phyloP scores from a whole-genome alignment of 2,888 invertebrate genomes.

The Macrophya annulata region DNA sequence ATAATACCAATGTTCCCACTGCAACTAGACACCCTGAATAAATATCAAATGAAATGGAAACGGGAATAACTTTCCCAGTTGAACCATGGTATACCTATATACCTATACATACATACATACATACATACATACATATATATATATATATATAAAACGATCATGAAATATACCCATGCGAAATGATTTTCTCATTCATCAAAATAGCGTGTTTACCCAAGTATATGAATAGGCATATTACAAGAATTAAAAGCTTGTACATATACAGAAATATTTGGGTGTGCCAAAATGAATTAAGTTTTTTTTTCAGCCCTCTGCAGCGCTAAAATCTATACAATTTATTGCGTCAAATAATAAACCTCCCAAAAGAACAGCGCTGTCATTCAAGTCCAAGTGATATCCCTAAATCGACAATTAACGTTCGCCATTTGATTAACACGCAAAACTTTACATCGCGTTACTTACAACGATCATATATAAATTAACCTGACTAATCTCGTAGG shows the following conservation, averaged over 20 bases:
- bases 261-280: neutral
- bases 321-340: neutral
- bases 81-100: neutral
- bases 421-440: no score
- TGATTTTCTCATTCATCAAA: neutral
- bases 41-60: slow-evolving; percentile 55
- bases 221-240: neutral
- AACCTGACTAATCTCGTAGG: no score
- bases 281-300: neutral
- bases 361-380: neutral
- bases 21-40: slow-evolving; percentile 68
- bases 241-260: neutral
- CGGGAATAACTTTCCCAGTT: slow-evolving; percentile 46
- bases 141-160: neutral
- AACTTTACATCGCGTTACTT: no score
- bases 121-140: neutral
- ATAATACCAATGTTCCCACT: slow-evolving; percentile 66
- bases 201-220: neutral
- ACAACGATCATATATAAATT: no score
- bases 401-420: no score
- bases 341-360: neutral
- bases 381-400: neutral
- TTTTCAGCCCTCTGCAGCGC: neutral
- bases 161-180: slow-evolving; percentile 14
- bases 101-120: neutral